Evolutionary conservation across 2,888 invertebrate genomes (phyloP), one percentile per base, ranked within the genome.

Genomic region (Dryomyza anilis): DNA sequence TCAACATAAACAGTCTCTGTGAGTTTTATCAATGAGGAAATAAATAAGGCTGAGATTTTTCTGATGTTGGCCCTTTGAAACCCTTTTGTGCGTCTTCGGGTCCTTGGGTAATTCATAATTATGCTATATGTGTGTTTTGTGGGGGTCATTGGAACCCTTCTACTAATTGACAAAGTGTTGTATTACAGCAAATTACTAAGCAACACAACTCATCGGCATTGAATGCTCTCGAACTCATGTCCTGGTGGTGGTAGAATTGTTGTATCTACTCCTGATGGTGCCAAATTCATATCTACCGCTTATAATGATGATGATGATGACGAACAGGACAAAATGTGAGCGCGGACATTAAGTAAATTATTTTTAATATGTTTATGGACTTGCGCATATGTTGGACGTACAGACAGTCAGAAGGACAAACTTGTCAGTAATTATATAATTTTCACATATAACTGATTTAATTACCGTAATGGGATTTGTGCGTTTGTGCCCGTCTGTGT

Each of bases 381-480:
- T 72, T 69, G 72, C 64, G 69, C 66, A 74, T 73, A 69, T 71
- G 73, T 72, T 67, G 65, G 50, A 45, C 6, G 39, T 23, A 46
- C 55, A 21, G 29, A 29, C 30, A 16, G 45, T 5, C 21, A 21
- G 39, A 12, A n/a, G 25, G 50, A 48, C 29, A 16, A 33, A 55
- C 19, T 50, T 33, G 48, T 33, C 63, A 72, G 69, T 81, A 79
- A 79, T 81, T 79, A 79, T 76, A 72, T 78, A 80, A 79, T 79
- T 75, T 81, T 80, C 80, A 76, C 79, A 77, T 78, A 76, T 72
- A 77, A 74, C 76, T 79, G 80, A 81, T 81, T 79, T 80, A 81
- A 79, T 79, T 79, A 79, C 81, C 73, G 76, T 79, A 81, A 79
- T 81, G 79, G 79, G 81, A 79, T 77, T 79, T 80, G 72, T 72